phyloP scores from a whole-genome alignment of 2,113 vertebrate species.

The Anhinga anhinga region DNA sequence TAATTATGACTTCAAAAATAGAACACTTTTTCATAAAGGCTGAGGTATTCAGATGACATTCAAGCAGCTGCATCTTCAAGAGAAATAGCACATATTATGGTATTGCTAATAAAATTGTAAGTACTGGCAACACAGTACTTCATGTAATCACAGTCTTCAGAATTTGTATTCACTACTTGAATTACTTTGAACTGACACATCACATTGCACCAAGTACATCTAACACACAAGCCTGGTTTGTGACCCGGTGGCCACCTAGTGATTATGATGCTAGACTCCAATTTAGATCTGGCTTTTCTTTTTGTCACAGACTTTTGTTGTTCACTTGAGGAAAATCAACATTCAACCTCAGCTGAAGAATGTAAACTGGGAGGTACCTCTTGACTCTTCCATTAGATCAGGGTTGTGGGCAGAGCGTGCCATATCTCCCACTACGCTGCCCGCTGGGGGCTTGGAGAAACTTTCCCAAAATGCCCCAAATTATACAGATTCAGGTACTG shows the following conservation, averaged over 20 bases:
- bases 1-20: conserved; percentile 64
- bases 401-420: background rate
- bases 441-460: background rate
- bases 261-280: background rate
- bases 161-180: background rate
- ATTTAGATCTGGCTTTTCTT: background rate
- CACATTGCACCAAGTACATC: background rate
- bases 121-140: conserved; percentile 22
- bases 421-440: accelerated
- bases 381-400: background rate
- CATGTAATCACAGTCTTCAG: conserved; percentile 1
- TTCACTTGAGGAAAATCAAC: background rate
- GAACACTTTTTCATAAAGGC: conserved; percentile 61
- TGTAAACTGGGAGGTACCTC: background rate
- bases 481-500: background rate
- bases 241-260: background rate
- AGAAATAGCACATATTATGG: conserved; percentile 51
- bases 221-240: background rate
- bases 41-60: conserved; percentile 68
- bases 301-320: accelerated
- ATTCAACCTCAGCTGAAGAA: background rate
- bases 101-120: conserved; percentile 45
- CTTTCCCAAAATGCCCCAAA: background rate
- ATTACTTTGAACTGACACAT: background rate
- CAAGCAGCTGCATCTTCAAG: conserved; percentile 63